These are phyloP conservation scores for Nothoprocta pentlandii DNA, from an alignment of 2,113 vertebrate genomes.

Conservation along the genomic window DNA sequence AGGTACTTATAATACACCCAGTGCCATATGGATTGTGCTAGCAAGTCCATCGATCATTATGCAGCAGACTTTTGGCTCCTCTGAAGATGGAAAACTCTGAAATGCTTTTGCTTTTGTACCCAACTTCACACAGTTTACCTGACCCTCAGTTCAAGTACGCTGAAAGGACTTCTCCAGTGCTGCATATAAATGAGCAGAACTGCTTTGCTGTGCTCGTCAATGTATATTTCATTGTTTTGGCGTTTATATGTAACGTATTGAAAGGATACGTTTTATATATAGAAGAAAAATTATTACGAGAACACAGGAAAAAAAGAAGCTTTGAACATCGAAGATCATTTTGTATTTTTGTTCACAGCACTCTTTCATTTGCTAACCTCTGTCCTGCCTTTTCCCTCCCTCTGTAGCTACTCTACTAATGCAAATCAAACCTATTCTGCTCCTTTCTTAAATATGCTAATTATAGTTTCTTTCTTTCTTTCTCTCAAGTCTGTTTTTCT, in stretches of 20 bases:
- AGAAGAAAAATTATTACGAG: not conserved
- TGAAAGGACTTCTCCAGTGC: not conserved
- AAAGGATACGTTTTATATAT: not conserved
- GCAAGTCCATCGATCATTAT: not conserved
- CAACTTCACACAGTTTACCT: not conserved
- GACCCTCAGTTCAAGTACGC: conserved; percentile 14
- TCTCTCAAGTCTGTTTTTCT: not conserved
- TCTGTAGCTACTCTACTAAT: not conserved
- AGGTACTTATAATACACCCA: not conserved
- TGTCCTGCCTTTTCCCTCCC: not conserved
- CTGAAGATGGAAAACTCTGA: not conserved
- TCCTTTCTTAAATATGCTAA: not conserved
- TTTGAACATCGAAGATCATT: not conserved
- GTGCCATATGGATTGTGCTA: not conserved
- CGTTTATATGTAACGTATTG: not conserved
- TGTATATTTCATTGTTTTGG: not conserved
- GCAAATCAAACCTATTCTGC: not conserved
- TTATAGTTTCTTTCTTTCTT: not conserved
- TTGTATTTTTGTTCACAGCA: not conserved
- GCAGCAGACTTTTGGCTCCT: not conserved
- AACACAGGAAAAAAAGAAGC: not conserved
- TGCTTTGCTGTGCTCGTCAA: not conserved
- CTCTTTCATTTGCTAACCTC: not conserved
- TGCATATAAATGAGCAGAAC: not conserved
- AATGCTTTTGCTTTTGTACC: not conserved